Evolutionary conservation across 2,888 invertebrate species (phyloP).

Genomic region (Apotomis turbidana): DNA sequence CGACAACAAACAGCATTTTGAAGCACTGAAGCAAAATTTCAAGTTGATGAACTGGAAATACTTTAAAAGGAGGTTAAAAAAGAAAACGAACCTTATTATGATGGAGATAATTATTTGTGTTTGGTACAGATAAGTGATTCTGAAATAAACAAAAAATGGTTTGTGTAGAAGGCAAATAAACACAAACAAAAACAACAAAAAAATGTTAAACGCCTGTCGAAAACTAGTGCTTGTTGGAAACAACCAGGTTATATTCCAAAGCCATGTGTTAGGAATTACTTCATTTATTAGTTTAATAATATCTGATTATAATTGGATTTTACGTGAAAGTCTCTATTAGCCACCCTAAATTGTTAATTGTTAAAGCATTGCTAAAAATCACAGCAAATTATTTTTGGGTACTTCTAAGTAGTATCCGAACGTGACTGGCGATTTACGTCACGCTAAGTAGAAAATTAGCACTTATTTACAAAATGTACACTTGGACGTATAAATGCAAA

Average conservation of each 20-base stretch:
- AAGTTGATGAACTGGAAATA: constrained; percentile 64
- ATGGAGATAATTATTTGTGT: constrained; percentile 92
- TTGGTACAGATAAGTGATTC: constrained; percentile 94
- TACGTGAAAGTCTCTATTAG: constrained; percentile 2
- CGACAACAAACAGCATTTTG: constrained; percentile 50
- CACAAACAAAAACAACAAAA: constrained; percentile 74
- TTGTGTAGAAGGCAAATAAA: constrained; percentile 84
- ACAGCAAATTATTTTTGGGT: background rate
- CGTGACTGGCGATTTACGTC: background rate
- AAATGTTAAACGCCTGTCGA: constrained; percentile 42
- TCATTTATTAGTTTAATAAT: constrained; percentile 30
- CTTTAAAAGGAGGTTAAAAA: constrained; percentile 73
- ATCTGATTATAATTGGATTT: constrained; percentile 10
- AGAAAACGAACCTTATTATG: constrained; percentile 89
- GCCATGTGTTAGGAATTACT: constrained; percentile 40
- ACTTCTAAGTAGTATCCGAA: background rate
- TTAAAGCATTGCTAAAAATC: constrained; percentile 4
- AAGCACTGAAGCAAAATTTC: constrained; percentile 70
- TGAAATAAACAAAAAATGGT: constrained; percentile 88
- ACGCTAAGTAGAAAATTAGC: background rate
- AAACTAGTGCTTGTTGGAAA: constrained; percentile 35
- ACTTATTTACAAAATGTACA: constrained; percentile 2
- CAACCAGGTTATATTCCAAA: constrained; percentile 39
- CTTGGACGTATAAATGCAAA: no score
- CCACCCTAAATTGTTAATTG: background rate